phyloP scores from a whole-genome alignment of 2,113 vertebrate species.

The Amia ocellicauda region DNA sequence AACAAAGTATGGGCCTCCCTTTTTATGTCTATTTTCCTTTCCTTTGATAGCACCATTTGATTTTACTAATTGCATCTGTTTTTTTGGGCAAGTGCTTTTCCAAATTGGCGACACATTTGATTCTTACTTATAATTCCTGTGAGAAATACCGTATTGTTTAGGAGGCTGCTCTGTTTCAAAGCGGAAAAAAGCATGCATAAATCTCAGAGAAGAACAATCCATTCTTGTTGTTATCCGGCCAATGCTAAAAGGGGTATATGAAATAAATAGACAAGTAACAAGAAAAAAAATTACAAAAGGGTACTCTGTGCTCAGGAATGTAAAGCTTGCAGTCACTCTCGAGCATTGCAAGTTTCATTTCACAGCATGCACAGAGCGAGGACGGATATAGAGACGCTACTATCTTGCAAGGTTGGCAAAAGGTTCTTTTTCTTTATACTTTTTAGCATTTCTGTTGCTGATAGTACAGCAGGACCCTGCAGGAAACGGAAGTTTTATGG shows the following conservation, averaged over 20 bases:
- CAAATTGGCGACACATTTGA: no score
- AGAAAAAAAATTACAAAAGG: conserved; percentile 49
- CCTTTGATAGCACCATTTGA: no score
- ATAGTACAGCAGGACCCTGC: conserved; percentile 43
- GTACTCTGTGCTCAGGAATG: conserved; percentile 47
- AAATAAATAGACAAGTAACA: conserved; percentile 51
- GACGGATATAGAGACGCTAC: conserved; percentile 52
- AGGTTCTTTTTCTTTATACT: conserved; percentile 38
- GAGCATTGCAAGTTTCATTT: conserved; percentile 61
- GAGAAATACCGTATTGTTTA: no score
- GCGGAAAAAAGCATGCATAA: neutral
- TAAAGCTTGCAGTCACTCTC: conserved; percentile 39
- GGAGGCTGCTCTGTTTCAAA: no score
- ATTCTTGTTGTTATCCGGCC: conserved; percentile 19
- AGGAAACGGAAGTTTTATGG: conserved; percentile 25
- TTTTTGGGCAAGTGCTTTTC: no score
- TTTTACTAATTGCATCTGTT: no score
- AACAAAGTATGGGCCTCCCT: no score
- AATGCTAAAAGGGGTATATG: conserved; percentile 36
- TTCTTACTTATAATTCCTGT: no score
- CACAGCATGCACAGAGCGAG: conserved; percentile 53
- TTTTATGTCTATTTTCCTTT: no score
- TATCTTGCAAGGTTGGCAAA: conserved; percentile 50
- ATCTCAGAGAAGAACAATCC: conserved; percentile 7
- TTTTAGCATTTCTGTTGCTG: conserved; percentile 55